These are phyloP conservation scores for Pteronotus mesoamericanus DNA, from an alignment of 2,797 vertebrate species.

Conservation along the genomic window DNA sequence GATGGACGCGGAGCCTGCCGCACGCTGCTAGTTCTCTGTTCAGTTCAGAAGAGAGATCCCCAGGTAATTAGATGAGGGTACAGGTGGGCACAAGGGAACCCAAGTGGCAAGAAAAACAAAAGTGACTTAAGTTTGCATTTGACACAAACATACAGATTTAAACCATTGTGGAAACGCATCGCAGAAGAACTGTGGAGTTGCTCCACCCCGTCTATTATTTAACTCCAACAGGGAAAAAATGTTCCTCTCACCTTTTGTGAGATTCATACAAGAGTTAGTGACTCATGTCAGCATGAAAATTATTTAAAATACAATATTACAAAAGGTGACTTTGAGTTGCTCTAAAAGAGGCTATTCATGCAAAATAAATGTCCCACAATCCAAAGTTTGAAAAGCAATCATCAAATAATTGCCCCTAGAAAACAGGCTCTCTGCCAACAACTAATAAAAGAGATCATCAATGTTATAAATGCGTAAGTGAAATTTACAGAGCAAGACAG, in stretches of 20 bases:
- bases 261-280: not conserved
- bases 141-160: constrained; percentile 27
- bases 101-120: not conserved
- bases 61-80: constrained; percentile 45
- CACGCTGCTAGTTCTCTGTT: constrained; percentile 12
- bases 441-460: not conserved
- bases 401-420: not conserved
- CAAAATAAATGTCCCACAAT: not conserved
- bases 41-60: constrained; percentile 27
- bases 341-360: not conserved
- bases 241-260: not conserved
- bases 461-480: not conserved
- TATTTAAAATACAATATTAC: not conserved
- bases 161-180: not conserved
- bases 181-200: not conserved
- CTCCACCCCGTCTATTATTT: not conserved
- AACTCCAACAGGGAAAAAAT: not conserved
- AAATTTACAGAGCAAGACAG: not conserved
- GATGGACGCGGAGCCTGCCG: not conserved
- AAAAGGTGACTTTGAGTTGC: not conserved
- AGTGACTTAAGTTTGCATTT: not conserved
- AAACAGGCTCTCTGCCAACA: constrained; percentile 3
- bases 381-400: not conserved
- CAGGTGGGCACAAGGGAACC: constrained; percentile 23
- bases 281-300: not conserved